Base-by-base conservation (phyloP, 2,888 invertebrate species). In the Marronus borbonicus region DNA sequence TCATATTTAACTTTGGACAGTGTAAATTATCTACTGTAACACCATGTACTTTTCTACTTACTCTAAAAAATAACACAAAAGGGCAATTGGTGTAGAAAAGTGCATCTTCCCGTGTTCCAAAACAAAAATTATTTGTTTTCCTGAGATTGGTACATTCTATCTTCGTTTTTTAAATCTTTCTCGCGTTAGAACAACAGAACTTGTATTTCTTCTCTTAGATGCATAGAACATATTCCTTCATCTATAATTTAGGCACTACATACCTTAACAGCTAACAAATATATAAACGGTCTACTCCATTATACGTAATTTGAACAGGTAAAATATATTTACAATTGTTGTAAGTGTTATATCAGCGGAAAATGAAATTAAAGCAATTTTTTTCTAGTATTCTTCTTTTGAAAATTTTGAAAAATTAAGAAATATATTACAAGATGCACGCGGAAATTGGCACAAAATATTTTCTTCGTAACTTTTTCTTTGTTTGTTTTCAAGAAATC, bases 241-340 rank as follows among this genome's bases (percentile, higher is more conserved):
- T 44, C 72, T 74, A 60, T 74, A 28, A 62, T 17, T 44, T 74
- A 74, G 72, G 72, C 72, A 60, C 72, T 74, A 74, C 72, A 74
- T 74, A 74, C 72, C 60, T 74, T 74, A 68, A 74, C 44, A 74
- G 72, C 72, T 74, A 58, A 72, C 58, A 72, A 1, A 12, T 44
- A 44, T 44, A 36, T 60, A 74, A 44, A 60, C 24, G 60, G 17
- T 14, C 44, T 60, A 68, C 10, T 60, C 20, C 20, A 52, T 60
- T 28, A 62, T 31, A n/a, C 4, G 31, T 62, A 20, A 31, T 62
- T 31, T 50, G 31, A 68, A 68, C 28, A 44, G 17, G 49, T 50
- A 50, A 68, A 68, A 68, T 49, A 68, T 68, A 68, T 68, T 68
- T 68, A 68, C 68, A 68, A 50, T 24, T 44, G 44, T 44, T 8